Conservation (phyloP, 2,797 vertebrate species). For the Pangasius djambal region DNA sequence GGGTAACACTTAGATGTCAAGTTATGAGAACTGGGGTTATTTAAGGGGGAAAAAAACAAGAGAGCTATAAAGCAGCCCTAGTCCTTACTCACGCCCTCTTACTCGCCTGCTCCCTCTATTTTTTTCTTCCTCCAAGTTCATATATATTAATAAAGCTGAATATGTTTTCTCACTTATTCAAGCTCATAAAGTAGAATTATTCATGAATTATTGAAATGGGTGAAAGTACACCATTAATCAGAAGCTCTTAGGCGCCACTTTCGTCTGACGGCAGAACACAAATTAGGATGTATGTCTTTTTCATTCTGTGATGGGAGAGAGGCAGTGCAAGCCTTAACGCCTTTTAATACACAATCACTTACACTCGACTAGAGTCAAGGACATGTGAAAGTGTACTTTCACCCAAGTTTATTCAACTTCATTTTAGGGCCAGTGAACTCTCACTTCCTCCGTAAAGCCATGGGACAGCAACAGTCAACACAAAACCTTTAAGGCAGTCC, state of each 20-base stretch:
- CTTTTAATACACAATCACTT: conserved; percentile 65
- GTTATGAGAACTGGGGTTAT: conserved; percentile 19
- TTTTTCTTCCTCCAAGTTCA: conserved; percentile 29
- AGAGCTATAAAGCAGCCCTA: conserved; percentile 17
- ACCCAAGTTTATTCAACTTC: conserved; percentile 55
- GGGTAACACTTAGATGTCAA: neutral
- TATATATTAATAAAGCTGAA: conserved; percentile 59
- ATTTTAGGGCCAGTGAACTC: neutral
- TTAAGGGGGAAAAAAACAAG: neutral
- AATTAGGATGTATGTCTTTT: conserved; percentile 76
- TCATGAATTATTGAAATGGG: conserved; percentile 75
- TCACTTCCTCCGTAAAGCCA: neutral
- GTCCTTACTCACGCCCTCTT: neutral
- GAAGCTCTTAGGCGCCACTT: conserved; percentile 63
- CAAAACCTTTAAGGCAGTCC: neutral
- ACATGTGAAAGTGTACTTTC: conserved; percentile 25
- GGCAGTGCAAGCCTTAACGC: conserved; percentile 59
- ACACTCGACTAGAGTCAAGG: conserved; percentile 58
- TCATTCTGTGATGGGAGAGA: conserved; percentile 65
- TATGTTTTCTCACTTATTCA: conserved; percentile 66
- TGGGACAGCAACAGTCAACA: neutral
- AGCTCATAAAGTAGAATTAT: conserved; percentile 70
- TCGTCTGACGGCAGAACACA: conserved; percentile 58
- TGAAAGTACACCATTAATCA: conserved; percentile 72
- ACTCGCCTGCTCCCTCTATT: neutral